Evolutionary conservation across 2,888 invertebrate species (phyloP).

Genomic region (Belgica antarctica): DNA sequence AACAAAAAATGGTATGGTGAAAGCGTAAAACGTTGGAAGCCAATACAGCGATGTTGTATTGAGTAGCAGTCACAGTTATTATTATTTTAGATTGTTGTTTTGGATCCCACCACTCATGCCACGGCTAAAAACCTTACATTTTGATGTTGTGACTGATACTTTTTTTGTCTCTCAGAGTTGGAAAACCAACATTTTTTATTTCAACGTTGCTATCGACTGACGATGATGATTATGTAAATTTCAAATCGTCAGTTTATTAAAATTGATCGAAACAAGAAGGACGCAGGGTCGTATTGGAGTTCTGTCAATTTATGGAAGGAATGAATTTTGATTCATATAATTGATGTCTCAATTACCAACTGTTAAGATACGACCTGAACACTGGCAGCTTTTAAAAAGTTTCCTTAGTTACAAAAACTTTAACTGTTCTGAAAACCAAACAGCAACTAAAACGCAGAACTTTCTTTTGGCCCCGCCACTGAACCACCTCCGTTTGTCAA

Average conservation of each 20-base stretch:
- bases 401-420: no score
- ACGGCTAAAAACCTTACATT: neutral
- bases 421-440: no score
- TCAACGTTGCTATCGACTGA: neutral
- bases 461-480: no score
- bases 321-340: no score
- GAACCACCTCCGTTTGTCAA: no score
- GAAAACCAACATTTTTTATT: neutral
- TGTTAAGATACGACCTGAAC: no score
- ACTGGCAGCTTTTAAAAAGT: no score
- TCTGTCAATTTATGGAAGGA: neutral
- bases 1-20: conserved; percentile 3
- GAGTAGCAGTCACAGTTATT: neutral
- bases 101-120: neutral
- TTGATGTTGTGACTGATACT: neutral
- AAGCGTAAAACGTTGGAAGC: neutral
- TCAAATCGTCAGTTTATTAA: conserved; percentile 16
- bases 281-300: no score
- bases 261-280: neutral
- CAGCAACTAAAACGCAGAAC: no score
- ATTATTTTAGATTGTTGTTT: conserved; percentile 24
- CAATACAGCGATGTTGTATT: conserved; percentile 25
- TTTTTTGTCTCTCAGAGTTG: neutral
- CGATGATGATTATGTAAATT: conserved; percentile 34
- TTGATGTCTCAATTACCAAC: no score